Percentiles rank a stretch among this genome's conserved stretches.
Conservation (phyloP, 2,113 vertebrate genomes). For the Nesospiza acunhae region DNA sequence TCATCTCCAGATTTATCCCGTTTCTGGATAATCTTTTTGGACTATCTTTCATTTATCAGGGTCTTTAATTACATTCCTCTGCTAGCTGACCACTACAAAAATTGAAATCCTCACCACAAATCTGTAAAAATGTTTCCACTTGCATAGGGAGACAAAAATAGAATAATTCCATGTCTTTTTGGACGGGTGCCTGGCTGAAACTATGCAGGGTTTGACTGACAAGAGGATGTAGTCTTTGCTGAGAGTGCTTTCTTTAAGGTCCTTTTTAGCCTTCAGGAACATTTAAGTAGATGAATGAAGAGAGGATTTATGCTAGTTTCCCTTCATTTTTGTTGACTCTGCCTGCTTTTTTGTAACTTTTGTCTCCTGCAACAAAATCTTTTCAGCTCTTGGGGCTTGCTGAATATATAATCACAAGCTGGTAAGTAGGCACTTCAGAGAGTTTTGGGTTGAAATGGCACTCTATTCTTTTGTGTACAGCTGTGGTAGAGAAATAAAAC, state of each 20-base stretch:
- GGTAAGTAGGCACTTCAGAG: slow-evolving; percentile 65
- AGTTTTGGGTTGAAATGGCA: slow-evolving; percentile 27
- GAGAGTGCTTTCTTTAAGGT: slow-evolving; percentile 72
- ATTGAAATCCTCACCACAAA: slow-evolving; percentile 83
- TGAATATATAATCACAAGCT: slow-evolving; percentile 25
- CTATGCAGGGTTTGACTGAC: slow-evolving; percentile 84
- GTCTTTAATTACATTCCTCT: slow-evolving; percentile 85
- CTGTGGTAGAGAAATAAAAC: slow-evolving; percentile 31
- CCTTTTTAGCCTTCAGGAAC: slow-evolving; percentile 66
- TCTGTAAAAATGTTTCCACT: slow-evolving; percentile 76
- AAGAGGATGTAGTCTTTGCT: slow-evolving; percentile 80
- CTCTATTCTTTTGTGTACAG: slow-evolving; percentile 39
- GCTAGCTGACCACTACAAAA: slow-evolving; percentile 81
- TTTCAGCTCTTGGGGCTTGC: neutral
- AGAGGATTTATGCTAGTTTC: slow-evolving; percentile 11
- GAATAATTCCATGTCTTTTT: slow-evolving; percentile 88
- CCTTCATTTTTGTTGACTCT: slow-evolving; percentile 26
- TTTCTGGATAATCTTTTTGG: slow-evolving; percentile 34
- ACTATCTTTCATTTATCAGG: slow-evolving; percentile 65
- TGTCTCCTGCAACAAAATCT: neutral
- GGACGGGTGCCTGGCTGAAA: slow-evolving; percentile 84
- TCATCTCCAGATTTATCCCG: slow-evolving; percentile 46
- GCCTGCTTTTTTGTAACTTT: slow-evolving; percentile 9
- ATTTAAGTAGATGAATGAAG: slow-evolving; percentile 52
- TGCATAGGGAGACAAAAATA: slow-evolving; percentile 87